Percentiles rank a stretch among this genome's conserved stretches.
These are phyloP conservation scores for Gymnoscopelus braueri DNA, from an alignment of 2,797 vertebrate species.

Conservation along the genomic window DNA sequence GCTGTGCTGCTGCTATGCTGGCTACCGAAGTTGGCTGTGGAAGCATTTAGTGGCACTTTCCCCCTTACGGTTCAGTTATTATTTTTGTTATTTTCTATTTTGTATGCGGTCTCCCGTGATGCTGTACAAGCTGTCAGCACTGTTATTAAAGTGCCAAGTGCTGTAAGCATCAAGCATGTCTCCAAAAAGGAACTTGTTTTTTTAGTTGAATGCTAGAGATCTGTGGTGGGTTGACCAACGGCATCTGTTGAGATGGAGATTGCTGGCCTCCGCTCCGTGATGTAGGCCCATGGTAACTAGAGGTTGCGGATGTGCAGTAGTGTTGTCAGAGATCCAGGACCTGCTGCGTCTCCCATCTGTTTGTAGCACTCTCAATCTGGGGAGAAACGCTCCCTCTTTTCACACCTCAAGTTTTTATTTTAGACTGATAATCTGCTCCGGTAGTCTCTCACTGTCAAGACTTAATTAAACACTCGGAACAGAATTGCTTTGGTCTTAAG, in stretches of 20 bases:
- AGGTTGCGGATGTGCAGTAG: constrained; percentile 36
- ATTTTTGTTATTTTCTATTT: constrained; percentile 31
- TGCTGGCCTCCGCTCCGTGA: constrained; percentile 3
- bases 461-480: constrained; percentile 7
- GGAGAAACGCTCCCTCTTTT: constrained; percentile 24
- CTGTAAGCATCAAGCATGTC: constrained; percentile 47
- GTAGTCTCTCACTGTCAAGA: constrained; percentile 15
- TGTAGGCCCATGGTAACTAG: constrained; percentile 10
- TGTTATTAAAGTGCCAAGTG: constrained; percentile 37
- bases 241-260: constrained; percentile 10
- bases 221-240: constrained; percentile 25
- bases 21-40: constrained; percentile 37
- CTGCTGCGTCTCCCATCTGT: constrained; percentile 35
- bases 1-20: constrained; percentile 35
- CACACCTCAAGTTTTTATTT: constrained; percentile 35
- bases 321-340: constrained; percentile 33
- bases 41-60: constrained; percentile 63
- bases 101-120: constrained; percentile 14
- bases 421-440: constrained; percentile 25
- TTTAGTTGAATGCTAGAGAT: constrained; percentile 13
- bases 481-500: constrained; percentile 14
- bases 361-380: constrained; percentile 23
- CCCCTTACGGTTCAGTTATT: constrained; percentile 50
- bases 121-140: constrained; percentile 20
- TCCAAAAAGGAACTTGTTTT: constrained; percentile 16